A percentile compares a stretch with the other conserved stretches of the same genome.
Conservation (phyloP, 2,113 vertebrate genomes). For the Prochilodus magdalenae region DNA sequence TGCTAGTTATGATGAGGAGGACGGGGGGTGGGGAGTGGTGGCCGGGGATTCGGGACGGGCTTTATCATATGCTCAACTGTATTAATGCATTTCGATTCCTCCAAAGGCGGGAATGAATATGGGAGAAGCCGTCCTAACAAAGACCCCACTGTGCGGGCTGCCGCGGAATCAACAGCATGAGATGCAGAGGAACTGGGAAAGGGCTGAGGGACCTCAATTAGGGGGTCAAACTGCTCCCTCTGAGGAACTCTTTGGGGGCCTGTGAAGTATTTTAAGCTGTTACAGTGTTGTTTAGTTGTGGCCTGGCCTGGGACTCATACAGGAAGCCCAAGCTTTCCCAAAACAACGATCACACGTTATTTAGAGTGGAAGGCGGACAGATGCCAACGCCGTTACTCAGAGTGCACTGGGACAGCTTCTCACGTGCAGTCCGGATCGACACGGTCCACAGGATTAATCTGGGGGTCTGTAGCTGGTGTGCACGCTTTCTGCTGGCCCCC, state of each 20-base stretch:
- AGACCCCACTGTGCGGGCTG: conserved; percentile 65
- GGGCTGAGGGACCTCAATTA: conserved; percentile 4
- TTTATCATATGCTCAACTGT: conserved; percentile 57
- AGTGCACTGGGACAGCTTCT: background rate
- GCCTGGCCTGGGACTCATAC: conserved; percentile 20
- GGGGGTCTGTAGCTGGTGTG: background rate
- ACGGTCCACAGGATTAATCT: background rate
- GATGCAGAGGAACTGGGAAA: conserved; percentile 35
- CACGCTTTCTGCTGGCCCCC: no score
- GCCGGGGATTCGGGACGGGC: conserved; percentile 52
- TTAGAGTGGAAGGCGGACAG: background rate
- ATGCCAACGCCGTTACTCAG: conserved; percentile 10
- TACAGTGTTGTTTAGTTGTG: conserved; percentile 10
- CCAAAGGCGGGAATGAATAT: conserved; percentile 63
- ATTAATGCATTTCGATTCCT: conserved; percentile 57
- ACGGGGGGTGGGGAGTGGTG: conserved; percentile 42
- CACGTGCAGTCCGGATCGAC: background rate
- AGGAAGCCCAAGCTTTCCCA: conserved; percentile 4
- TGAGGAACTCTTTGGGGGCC: background rate
- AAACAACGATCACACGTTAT: conserved; percentile 4
- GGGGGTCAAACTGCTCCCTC: background rate
- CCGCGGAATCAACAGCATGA: conserved; percentile 25
- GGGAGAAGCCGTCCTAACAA: conserved; percentile 71
- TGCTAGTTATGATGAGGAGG: conserved; percentile 48
- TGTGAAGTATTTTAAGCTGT: conserved; percentile 19